Percentiles rank a stretch among this genome's conserved stretches.
These are phyloP conservation scores for Amphipyra berbera DNA, from an alignment of 2,888 invertebrate genomes.

Conservation along the genomic window DNA sequence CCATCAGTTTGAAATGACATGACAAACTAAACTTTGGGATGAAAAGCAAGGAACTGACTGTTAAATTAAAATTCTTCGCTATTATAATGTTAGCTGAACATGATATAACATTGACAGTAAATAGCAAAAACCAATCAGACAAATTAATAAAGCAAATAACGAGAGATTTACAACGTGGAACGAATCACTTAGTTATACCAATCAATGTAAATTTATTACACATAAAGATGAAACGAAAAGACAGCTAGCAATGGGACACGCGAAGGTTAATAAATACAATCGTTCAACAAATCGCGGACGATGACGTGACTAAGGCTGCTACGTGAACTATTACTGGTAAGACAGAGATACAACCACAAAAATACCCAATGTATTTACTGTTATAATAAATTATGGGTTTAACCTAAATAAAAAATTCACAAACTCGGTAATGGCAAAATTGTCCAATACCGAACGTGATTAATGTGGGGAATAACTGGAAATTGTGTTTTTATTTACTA, in stretches of 20 bases:
- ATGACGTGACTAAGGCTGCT: conserved; percentile 75
- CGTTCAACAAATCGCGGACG: conserved; percentile 65
- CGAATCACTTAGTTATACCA: conserved; percentile 26
- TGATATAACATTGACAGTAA: neutral
- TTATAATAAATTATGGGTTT: conserved; percentile 34
- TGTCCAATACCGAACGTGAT: conserved; percentile 15
- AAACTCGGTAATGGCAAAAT: conserved; percentile 4
- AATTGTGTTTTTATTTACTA: conserved; percentile 8
- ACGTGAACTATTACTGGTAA: conserved; percentile 64
- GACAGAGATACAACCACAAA: conserved; percentile 65
- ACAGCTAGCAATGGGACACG: conserved; percentile 52
- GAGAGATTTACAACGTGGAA: conserved; percentile 39
- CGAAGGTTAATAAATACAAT: conserved; percentile 77
- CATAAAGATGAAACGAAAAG: conserved; percentile 34
- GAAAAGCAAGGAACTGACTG: conserved; percentile 4
- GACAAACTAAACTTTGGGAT: neutral
- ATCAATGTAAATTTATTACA: conserved; percentile 35
- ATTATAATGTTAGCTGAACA: conserved; percentile 13
- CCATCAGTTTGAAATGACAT: conserved; percentile 4
- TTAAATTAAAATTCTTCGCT: neutral
- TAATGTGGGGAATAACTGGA: conserved; percentile 4
- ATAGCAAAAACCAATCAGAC: conserved; percentile 10
- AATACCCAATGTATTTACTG: conserved; percentile 36
- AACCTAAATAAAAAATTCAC: conserved; percentile 23
- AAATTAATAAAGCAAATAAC: conserved; percentile 26